These are phyloP conservation scores for Cyprichromis sp. DNA, from an alignment of 2,113 vertebrate species.

Conservation along the genomic window DNA sequence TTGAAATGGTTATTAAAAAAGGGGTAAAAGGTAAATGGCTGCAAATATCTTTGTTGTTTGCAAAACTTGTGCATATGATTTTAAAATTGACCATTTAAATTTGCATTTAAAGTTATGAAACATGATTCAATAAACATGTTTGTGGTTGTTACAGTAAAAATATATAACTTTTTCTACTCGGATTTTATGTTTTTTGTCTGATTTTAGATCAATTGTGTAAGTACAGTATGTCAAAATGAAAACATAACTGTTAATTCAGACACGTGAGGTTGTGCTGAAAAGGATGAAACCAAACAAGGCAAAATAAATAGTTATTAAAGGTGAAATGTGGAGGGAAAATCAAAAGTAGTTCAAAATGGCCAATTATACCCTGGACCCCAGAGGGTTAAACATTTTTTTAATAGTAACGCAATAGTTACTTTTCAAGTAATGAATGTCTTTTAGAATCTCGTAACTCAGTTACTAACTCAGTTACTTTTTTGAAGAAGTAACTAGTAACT, in stretches of 20 bases:
- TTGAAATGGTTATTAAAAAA: no score
- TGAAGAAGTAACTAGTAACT: fast-evolving
- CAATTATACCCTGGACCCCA: fast-evolving
- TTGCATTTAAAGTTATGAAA: no score
- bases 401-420: fast-evolving
- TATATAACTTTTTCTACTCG: background rate
- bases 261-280: background rate
- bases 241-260: background rate
- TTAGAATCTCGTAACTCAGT: background rate
- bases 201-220: fast-evolving
- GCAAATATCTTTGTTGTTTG: no score
- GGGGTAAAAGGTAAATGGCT: no score
- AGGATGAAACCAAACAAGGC: fast-evolving
- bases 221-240: fast-evolving
- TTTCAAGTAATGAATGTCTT: fast-evolving
- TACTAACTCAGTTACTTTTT: background rate
- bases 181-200: background rate
- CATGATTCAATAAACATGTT: no score
- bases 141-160: no score
- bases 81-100: no score
- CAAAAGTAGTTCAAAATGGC: background rate
- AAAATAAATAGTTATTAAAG: background rate
- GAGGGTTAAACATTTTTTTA: fast-evolving
- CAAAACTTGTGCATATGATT: no score
- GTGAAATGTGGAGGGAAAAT: fast-evolving